Percentiles rank a stretch among this genome's conserved stretches.
These are phyloP conservation scores for Thryonomys swinderianus DNA, from an alignment of 2,113 vertebrate genomes.

Conservation along the genomic window DNA sequence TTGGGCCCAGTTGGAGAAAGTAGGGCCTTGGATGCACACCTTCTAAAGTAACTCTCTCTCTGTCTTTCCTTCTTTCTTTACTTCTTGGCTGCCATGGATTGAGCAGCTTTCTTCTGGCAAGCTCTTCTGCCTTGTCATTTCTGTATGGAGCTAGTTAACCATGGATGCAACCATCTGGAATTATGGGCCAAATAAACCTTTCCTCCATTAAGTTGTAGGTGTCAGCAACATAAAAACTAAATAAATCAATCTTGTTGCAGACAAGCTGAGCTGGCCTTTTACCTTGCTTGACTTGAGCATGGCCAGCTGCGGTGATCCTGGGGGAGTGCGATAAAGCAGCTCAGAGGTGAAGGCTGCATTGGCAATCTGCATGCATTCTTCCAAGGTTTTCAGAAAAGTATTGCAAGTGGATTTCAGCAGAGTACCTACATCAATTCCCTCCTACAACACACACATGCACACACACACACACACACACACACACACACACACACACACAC, in stretches of 20 bases:
- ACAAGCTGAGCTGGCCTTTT: slow-evolving; percentile 19
- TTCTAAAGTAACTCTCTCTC: neutral
- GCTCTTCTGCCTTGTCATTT: neutral
- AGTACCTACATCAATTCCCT: slow-evolving; percentile 90
- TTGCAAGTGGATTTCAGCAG: slow-evolving; percentile 96
- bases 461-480: no score
- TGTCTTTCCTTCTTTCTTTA: neutral
- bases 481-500: no score
- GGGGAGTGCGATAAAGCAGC: slow-evolving; percentile 89
- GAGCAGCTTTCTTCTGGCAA: neutral
- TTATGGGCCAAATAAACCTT: neutral
- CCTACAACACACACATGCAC: slow-evolving; percentile 84
- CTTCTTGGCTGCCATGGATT: neutral
- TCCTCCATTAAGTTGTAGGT: neutral
- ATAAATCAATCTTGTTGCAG: neutral
- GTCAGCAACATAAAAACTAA: neutral
- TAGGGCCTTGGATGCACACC: neutral
- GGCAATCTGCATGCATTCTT: slow-evolving; percentile 99
- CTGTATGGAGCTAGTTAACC: neutral
- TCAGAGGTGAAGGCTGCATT: slow-evolving; percentile 93
- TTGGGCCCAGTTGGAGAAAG: neutral
- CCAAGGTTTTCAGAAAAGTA: slow-evolving; percentile 97
- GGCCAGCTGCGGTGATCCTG: slow-evolving; percentile 92
- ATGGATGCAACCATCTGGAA: neutral
- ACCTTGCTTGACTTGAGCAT: slow-evolving; percentile 94